Percentiles rank a stretch among this genome's conserved stretches.
Conservation (phyloP, 2,113 vertebrate species). For the Barbus barbus region DNA sequence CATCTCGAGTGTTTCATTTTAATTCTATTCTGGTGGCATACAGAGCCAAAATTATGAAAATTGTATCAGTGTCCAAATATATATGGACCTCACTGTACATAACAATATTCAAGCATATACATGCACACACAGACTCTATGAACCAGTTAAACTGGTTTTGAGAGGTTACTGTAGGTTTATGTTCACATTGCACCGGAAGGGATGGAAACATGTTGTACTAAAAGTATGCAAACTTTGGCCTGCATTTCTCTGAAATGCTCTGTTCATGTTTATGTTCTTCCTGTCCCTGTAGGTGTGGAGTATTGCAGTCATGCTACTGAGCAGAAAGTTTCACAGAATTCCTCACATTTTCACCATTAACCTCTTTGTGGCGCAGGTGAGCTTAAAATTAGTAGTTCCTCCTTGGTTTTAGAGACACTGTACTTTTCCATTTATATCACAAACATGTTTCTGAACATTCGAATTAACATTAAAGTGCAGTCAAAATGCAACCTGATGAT, state of each 20-base stretch:
- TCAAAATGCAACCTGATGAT: background rate
- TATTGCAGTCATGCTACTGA: conserved; percentile 84
- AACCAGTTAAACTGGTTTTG: background rate
- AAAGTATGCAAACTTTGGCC: background rate
- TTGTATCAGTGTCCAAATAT: too few species aligned
- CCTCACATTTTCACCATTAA: conserved; percentile 91
- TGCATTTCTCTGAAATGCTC: background rate
- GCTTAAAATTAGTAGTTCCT: too few species aligned
- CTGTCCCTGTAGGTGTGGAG: conserved; percentile 86
- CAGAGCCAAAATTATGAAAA: too few species aligned
- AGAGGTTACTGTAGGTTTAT: background rate
- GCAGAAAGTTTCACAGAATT: conserved; percentile 87
- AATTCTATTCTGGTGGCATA: too few species aligned
- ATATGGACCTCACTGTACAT: too few species aligned
- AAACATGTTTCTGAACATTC: background rate
- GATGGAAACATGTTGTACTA: background rate
- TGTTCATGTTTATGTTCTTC: conserved; percentile 17
- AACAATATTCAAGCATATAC: too few species aligned
- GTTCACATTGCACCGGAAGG: background rate
- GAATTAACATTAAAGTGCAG: background rate
- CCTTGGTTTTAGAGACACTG: background rate
- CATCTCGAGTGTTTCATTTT: too few species aligned
- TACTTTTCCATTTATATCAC: background rate
- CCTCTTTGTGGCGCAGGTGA: conserved; percentile 92
- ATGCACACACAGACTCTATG: background rate